Percentiles rank a stretch among this genome's conserved stretches.
Evolutionary conservation across 2,113 vertebrate genomes (phyloP).

Genomic region (Himantopus leucocephalus): DNA sequence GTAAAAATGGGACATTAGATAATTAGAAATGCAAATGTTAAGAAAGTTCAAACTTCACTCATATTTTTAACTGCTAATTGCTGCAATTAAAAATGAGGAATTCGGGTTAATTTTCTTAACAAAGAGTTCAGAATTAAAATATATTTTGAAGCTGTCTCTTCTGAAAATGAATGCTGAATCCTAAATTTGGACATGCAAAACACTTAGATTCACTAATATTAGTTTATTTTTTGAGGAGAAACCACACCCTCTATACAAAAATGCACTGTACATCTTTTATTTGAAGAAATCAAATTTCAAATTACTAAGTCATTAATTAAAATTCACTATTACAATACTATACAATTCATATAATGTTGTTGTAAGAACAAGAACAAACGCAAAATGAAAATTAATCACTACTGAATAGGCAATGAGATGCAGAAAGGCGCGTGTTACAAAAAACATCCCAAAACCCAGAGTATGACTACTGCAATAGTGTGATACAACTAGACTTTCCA

Average conservation of each 20-base stretch:
- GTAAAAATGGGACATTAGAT: slow-evolving; percentile 36
- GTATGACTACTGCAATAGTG: background rate
- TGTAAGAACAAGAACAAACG: background rate
- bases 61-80: slow-evolving; percentile 52
- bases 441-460: background rate
- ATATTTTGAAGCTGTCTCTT: slow-evolving; percentile 10
- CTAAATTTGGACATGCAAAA: background rate
- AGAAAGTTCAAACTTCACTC: background rate
- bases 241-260: background rate
- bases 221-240: background rate
- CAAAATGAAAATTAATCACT: background rate
- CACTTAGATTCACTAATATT: background rate
- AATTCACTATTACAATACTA: background rate
- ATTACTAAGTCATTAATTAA: background rate
- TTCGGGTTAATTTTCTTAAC: slow-evolving; percentile 16
- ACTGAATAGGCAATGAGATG: background rate
- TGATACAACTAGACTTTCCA: background rate
- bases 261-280: background rate
- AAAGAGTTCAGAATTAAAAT: background rate
- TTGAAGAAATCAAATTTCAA: background rate
- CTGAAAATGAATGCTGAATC: background rate
- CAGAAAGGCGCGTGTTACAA: background rate
- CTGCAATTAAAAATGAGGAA: slow-evolving; percentile 48
- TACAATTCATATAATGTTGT: background rate
- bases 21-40: slow-evolving; percentile 62